Conservation (phyloP, 2,113 vertebrate genomes). For the Salvelinus fontinalis region DNA sequence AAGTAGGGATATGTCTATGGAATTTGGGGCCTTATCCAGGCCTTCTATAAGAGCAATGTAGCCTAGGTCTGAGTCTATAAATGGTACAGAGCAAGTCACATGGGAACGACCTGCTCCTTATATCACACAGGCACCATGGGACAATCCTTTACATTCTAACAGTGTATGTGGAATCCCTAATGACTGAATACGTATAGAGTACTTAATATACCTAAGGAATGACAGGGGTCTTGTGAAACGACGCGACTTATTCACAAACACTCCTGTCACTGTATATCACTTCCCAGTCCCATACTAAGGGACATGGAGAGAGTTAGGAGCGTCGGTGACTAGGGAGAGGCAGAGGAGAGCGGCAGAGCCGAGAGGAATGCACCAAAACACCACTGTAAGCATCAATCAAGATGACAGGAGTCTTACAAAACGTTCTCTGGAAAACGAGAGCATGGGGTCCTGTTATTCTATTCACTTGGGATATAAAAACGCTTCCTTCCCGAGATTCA, state of each 20-base stretch:
- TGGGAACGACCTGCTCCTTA: background rate
- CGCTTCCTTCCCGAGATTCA: background rate
- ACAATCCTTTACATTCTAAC: slow-evolving; percentile 25
- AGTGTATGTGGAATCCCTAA: slow-evolving; percentile 50
- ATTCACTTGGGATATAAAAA: background rate
- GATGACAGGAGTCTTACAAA: slow-evolving; percentile 30
- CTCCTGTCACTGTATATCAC: slow-evolving; percentile 56
- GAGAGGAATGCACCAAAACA: slow-evolving; percentile 58
- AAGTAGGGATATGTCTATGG: background rate
- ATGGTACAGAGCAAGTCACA: too few relatives aligned
- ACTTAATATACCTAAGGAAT: slow-evolving; percentile 35
- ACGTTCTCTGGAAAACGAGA: background rate
- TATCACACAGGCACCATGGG: slow-evolving; percentile 18
- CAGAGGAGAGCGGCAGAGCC: slow-evolving; percentile 33
- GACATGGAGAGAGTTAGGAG: slow-evolving; percentile 41
- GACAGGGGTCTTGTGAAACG: slow-evolving; percentile 27
- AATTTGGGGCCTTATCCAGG: background rate
- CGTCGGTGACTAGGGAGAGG: slow-evolving; percentile 19
- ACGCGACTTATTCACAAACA: slow-evolving; percentile 44
- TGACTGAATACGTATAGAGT: slow-evolving; percentile 25
- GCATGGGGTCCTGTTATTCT: background rate
- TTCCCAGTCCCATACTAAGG: slow-evolving; percentile 12
- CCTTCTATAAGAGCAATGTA: background rate
- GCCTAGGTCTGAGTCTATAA: too few relatives aligned
- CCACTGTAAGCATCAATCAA: slow-evolving; percentile 44